Conservation (phyloP, 2,797 vertebrate species). For the Anguilla anguilla region DNA sequence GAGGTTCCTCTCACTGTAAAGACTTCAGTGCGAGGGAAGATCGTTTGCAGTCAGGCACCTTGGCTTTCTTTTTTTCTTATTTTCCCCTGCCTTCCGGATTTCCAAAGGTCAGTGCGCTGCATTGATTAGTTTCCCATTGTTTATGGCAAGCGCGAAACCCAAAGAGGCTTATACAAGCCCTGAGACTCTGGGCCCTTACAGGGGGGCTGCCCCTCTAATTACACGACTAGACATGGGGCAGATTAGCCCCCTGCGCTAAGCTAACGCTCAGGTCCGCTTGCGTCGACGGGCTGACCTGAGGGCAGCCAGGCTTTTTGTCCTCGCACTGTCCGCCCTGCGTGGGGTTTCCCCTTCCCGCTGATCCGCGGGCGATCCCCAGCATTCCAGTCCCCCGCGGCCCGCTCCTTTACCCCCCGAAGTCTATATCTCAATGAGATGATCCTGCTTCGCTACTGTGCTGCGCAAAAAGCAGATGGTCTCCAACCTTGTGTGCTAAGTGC, state of each 20-base stretch:
- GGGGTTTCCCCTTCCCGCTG: slow-evolving; percentile 3
- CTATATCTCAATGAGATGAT: neutral
- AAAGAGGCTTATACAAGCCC: slow-evolving; percentile 7
- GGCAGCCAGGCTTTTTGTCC: neutral
- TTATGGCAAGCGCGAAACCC: neutral
- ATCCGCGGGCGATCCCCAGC: neutral
- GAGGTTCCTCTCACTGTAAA: neutral
- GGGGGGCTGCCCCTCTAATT: slow-evolving; percentile 1
- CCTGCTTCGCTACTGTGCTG: neutral
- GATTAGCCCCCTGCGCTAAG: slow-evolving; percentile 7
- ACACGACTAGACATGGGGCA: slow-evolving; percentile 9
- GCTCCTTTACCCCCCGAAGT: neutral
- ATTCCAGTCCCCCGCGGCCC: neutral
- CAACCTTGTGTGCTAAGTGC: neutral
- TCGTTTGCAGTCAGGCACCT: neutral
- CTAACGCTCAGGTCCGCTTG: neutral
- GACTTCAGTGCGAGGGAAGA: neutral
- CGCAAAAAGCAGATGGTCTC: neutral
- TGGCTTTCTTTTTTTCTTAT: neutral
- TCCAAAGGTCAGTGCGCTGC: slow-evolving; percentile 4
- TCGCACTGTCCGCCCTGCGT: neutral
- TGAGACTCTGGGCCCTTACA: neutral
- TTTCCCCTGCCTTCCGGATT: neutral
- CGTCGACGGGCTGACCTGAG: slow-evolving; percentile 4
- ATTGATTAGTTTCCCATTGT: slow-evolving; percentile 24